Evolutionary conservation across 1,140 invertebrate species (phyloP).

Genomic region (Hestina assimilis): DNA sequence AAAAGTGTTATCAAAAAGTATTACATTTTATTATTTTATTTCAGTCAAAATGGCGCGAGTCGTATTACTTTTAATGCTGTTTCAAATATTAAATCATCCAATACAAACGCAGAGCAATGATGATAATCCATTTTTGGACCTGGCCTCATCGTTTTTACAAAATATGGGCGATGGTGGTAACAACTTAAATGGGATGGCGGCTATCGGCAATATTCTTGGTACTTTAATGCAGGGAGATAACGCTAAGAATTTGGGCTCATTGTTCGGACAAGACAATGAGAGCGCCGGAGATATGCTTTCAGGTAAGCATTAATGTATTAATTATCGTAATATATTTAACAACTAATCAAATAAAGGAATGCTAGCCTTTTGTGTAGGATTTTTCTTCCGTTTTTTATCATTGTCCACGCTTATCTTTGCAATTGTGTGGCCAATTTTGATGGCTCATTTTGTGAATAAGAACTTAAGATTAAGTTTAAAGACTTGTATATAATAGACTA

Average conservation of each 20-base stretch:
- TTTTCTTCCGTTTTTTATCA: too few relatives aligned
- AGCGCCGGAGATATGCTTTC: slow-evolving; percentile 63
- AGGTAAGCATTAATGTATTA: slow-evolving; percentile 41
- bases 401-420: too few relatives aligned
- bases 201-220: slow-evolving; percentile 75
- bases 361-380: too few relatives aligned
- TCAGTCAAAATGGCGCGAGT: slow-evolving; percentile 53
- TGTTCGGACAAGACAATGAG: slow-evolving; percentile 53
- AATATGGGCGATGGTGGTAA: slow-evolving; percentile 74
- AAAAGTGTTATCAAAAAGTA: slow-evolving; percentile 5
- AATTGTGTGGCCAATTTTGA: too few relatives aligned
- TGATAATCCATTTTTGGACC: slow-evolving; percentile 78
- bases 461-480: too few relatives aligned
- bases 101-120: slow-evolving; percentile 45
- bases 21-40: slow-evolving; percentile 26
- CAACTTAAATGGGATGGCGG: slow-evolving; percentile 56
- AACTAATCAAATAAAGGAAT: neutral
- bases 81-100: slow-evolving; percentile 44
- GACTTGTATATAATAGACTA: too few relatives aligned
- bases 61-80: slow-evolving; percentile 36
- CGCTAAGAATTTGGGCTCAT: slow-evolving; percentile 60
- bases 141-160: slow-evolving; percentile 79
- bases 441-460: too few relatives aligned
- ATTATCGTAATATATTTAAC: slow-evolving; percentile 1
- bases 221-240: slow-evolving; percentile 80